phyloP scores from a whole-genome alignment of 2,113 vertebrate genomes.

The Turdus rufiventris region DNA sequence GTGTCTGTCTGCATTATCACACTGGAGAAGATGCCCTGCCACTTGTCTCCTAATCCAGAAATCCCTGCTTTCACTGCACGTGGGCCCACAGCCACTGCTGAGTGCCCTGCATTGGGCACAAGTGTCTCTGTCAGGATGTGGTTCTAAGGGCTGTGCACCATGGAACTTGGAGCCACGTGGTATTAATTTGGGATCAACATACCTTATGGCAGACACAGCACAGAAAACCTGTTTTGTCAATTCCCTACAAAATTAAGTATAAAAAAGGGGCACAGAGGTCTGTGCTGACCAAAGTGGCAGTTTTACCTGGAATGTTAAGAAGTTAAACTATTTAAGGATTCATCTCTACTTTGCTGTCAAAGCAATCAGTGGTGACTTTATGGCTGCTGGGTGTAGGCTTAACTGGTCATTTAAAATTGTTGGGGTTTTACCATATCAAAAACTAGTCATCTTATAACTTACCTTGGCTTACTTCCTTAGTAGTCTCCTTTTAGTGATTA shows the following conservation, averaged over 20 bases:
- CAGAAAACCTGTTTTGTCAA: neutral
- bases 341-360: neutral
- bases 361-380: neutral
- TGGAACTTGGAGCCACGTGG: neutral
- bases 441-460: neutral
- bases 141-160: fast-evolving
- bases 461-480: neutral
- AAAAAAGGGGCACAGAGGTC: neutral
- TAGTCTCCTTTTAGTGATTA: neutral
- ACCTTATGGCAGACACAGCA: neutral
- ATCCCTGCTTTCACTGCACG: neutral
- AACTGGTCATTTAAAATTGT: neutral
- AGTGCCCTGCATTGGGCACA: neutral
- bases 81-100: fast-evolving
- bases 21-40: neutral
- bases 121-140: neutral
- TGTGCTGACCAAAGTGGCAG: neutral
- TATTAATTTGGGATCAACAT: neutral
- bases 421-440: neutral
- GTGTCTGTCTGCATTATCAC: neutral
- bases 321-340: neutral
- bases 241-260: neutral
- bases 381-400: neutral
- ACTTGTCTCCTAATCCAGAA: neutral
- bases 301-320: neutral